Conservation (phyloP, 2,113 vertebrate species). For the Felis chaus region DNA sequence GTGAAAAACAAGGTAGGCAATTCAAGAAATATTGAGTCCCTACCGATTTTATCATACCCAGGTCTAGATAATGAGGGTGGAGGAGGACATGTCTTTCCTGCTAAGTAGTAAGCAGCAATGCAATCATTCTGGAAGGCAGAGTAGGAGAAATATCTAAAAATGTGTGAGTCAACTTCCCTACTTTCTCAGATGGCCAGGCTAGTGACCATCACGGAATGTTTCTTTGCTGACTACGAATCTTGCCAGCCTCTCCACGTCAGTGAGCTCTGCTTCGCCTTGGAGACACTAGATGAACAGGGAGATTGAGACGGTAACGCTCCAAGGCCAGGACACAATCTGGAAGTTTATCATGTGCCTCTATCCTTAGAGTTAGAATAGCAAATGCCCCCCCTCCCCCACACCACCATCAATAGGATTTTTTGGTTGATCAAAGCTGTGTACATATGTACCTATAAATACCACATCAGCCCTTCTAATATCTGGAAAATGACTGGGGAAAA, state of each 20-base stretch:
- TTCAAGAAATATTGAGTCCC: neutral
- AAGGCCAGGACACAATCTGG: neutral
- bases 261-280: conserved; percentile 51
- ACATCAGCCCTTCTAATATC: neutral
- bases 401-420: conserved; percentile 14
- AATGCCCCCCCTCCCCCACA: neutral
- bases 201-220: conserved; percentile 29
- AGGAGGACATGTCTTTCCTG: neutral
- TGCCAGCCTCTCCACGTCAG: neutral
- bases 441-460: neutral
- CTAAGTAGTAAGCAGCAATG: neutral
- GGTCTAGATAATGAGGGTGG: neutral
- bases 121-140: conserved; percentile 42
- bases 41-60: neutral
- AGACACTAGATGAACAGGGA: neutral
- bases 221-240: conserved; percentile 41
- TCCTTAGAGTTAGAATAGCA: conserved; percentile 12
- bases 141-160: conserved; percentile 33
- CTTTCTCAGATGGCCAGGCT: conserved; percentile 41
- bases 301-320: neutral
- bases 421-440: conserved; percentile 29
- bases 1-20: conserved; percentile 18
- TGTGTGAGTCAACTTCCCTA: conserved; percentile 10
- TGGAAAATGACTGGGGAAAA: conserved; percentile 38
- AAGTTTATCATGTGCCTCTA: conserved; percentile 48